phyloP scores from a whole-genome alignment of 2,888 invertebrate species.

The Mantis religiosa region DNA sequence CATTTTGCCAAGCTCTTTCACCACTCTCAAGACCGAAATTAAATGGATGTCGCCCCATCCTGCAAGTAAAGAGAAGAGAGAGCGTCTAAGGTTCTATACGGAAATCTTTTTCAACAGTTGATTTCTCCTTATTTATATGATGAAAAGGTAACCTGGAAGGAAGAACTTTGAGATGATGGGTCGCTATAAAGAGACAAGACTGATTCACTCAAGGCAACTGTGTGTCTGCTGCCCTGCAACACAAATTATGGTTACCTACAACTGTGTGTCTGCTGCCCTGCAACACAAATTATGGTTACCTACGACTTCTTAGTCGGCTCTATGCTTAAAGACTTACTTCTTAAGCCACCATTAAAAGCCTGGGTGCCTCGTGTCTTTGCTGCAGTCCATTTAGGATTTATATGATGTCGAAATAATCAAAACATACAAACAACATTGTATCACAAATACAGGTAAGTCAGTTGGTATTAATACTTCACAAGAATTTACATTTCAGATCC shows the following conservation, averaged over 20 bases:
- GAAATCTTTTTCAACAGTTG: conserved; percentile 12
- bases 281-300: not conserved
- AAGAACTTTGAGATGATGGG: not conserved
- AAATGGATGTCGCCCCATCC: conserved; percentile 13
- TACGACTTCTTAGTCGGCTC: not conserved
- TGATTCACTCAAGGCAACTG: not conserved
- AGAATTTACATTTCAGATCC: no score
- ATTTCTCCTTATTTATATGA: conserved; percentile 15
- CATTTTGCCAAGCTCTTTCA: conserved; percentile 12
- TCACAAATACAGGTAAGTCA: no score
- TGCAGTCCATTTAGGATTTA: no score
- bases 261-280: not conserved
- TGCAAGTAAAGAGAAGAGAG: not conserved
- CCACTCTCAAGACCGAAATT: conserved; percentile 13
- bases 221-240: not conserved
- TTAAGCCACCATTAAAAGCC: not conserved
- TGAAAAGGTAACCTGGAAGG: conserved; percentile 12
- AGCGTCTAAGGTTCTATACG: not conserved
- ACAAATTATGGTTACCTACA: not conserved
- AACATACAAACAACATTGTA: no score
- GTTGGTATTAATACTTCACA: no score
- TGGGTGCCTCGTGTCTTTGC: no score
- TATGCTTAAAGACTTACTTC: not conserved
- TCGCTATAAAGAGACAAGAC: not conserved
- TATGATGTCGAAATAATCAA: no score